Conservation (phyloP, 2,113 vertebrate species). For the Ahaetulla prasina region DNA sequence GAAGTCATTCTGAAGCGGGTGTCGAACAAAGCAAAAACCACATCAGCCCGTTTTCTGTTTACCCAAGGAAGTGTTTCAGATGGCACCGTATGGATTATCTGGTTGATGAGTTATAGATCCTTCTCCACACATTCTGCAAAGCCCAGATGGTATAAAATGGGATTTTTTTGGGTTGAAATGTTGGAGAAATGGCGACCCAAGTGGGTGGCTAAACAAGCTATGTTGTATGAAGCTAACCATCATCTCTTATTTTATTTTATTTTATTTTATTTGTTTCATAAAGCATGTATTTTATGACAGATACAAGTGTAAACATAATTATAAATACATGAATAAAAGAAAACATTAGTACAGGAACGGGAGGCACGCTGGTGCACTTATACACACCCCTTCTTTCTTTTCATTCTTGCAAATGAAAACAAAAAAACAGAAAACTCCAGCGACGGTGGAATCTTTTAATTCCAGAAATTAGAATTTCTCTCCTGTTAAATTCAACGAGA, state of each 20-base stretch:
- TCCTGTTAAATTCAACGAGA: neutral
- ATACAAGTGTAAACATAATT: too few relatives aligned
- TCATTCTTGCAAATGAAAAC: neutral
- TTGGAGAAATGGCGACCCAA: neutral
- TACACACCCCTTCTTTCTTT: too few relatives aligned
- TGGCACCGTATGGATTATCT: neutral
- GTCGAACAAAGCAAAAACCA: neutral
- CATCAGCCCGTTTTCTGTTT: neutral
- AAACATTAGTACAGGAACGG: too few relatives aligned
- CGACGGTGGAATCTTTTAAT: neutral
- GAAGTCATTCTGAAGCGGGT: neutral
- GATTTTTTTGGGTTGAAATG: neutral
- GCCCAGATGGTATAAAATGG: neutral
- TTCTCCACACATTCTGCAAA: neutral
- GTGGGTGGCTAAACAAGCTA: neutral
- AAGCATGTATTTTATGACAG: too few relatives aligned
- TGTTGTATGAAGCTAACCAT: neutral
- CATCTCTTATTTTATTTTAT: too few relatives aligned
- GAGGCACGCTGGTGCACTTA: too few relatives aligned
- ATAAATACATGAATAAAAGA: too few relatives aligned
- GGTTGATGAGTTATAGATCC: neutral
- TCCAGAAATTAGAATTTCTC: neutral
- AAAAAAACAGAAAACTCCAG: neutral
- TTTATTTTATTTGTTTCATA: too few relatives aligned
- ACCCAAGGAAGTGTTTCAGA: neutral